Percentiles rank a stretch among this genome's conserved stretches.
Evolutionary conservation across 1,140 invertebrate genomes (phyloP).

Genomic region (Myzus persicae): DNA sequence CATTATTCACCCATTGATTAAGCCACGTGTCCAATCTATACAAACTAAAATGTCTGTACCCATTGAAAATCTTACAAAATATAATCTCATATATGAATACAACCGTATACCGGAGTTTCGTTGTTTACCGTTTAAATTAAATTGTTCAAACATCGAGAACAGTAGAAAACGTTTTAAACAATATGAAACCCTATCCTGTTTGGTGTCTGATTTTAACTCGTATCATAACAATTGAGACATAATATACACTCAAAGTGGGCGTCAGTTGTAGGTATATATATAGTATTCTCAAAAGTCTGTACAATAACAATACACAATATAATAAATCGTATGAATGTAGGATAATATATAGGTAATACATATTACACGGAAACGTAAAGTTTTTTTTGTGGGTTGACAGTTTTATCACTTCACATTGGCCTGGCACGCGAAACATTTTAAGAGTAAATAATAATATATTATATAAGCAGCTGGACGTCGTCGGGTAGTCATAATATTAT

Average conservation of each 20-base stretch:
- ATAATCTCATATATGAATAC: neutral
- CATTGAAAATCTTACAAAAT: neutral
- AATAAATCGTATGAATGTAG: neutral
- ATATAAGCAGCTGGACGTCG: neutral
- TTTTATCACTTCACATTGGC: neutral
- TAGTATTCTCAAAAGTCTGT: neutral
- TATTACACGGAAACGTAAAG: neutral
- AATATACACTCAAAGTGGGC: neutral
- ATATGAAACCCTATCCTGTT: neutral
- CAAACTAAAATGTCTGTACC: neutral
- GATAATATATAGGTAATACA: neutral
- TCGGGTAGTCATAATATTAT: neutral
- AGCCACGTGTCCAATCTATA: neutral
- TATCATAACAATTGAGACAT: neutral
- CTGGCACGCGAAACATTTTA: neutral
- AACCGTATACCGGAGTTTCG: neutral
- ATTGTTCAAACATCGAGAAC: neutral
- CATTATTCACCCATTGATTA: neutral
- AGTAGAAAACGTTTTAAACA: neutral
- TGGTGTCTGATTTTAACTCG: neutral
- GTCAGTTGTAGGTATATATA: neutral
- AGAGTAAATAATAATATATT: constrained; percentile 7
- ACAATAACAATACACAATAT: neutral
- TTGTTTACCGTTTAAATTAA: neutral
- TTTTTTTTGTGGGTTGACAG: neutral